A percentile compares a stretch with the other conserved stretches of the same genome.
Evolutionary conservation across 2,888 invertebrate genomes (phyloP).

Genomic region (Idaea straminata): DNA sequence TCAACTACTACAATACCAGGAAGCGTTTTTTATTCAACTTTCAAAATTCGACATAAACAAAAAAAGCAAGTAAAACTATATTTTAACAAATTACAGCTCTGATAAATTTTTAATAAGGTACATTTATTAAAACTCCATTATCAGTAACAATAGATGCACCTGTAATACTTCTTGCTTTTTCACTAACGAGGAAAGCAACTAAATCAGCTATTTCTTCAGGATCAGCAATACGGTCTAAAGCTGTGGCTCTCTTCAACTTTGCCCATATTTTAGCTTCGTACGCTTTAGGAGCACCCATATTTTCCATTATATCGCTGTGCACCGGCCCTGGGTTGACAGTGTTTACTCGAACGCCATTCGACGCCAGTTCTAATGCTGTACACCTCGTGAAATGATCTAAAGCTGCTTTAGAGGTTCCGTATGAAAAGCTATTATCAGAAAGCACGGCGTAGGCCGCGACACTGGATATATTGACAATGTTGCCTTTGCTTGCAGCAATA

Average conservation of each 20-base stretch:
- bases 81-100: no score
- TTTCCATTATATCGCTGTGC: constrained; percentile 40
- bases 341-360: constrained; percentile 81
- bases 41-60: no score
- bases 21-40: no score
- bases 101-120: no score
- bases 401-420: constrained; percentile 85
- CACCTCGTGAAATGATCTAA: constrained; percentile 86
- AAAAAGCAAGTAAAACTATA: no score
- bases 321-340: constrained; percentile 85
- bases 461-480: constrained; percentile 31
- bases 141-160: constrained; percentile 9
- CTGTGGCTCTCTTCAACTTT: constrained; percentile 54
- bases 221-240: constrained; percentile 87
- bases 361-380: constrained; percentile 82
- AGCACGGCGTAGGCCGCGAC: constrained; percentile 20
- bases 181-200: constrained; percentile 90
- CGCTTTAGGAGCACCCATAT: constrained; percentile 20
- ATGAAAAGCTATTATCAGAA: constrained; percentile 38
- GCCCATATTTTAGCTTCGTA: constrained; percentile 56
- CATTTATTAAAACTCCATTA: constrained; percentile 8
- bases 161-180: constrained; percentile 81
- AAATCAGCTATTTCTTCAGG: constrained; percentile 88
- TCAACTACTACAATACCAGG: no score
- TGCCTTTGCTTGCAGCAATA: constrained; percentile 25